Evolutionary conservation across 2,888 invertebrate species (phyloP), one percentile per base, ranked within the genome.

Genomic region (Ashinkailepas kermadecensis): DNA sequence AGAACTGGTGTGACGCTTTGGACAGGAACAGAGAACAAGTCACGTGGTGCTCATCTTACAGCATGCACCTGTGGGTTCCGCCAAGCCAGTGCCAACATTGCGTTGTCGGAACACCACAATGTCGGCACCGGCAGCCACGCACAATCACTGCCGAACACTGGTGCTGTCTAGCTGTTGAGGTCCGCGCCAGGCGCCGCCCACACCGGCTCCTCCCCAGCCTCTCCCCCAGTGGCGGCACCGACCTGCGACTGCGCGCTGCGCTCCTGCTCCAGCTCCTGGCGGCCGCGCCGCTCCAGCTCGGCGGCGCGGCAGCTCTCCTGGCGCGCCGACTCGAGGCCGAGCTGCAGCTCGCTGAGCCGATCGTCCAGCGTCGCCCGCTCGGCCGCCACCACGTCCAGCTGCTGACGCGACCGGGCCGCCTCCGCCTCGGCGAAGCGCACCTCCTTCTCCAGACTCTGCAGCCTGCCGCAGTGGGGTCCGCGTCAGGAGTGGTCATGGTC

Each of bases 371-470:
- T 0, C 4, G 39, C 70, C 15, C 70, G 70, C 7, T 70, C 70
- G 3, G 54, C 70, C 2, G 12, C 25, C 13, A 54, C 15, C 39
- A 54, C 13, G 15, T 70, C 70, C 39, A 70, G 39, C 70, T 70
- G 70, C 70, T 70, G 70, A 1, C 70, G 39, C 11, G 70, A 15
- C 9, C 70, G 39, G 18, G 39, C 13, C 54, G 70, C 39, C 15
- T 70, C 70, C 18, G 70, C 6, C 70, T 70, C 70, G 18, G 70
- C 70, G 70, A 70, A 70, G 8, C 70, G 70, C 6, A 70, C 70
- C 70, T 70, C 70, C 70, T 70, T 70, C 70, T 70, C 70, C 39
- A 70, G 70, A 18, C 70, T 70, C 70, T 54, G 70, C 3, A 70
- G 70, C 54, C 70, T 18, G 70, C 18, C 15, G 25, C 39, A 39